phyloP scores from a whole-genome alignment of 2,113 vertebrate genomes.

The Malurus elegans region DNA sequence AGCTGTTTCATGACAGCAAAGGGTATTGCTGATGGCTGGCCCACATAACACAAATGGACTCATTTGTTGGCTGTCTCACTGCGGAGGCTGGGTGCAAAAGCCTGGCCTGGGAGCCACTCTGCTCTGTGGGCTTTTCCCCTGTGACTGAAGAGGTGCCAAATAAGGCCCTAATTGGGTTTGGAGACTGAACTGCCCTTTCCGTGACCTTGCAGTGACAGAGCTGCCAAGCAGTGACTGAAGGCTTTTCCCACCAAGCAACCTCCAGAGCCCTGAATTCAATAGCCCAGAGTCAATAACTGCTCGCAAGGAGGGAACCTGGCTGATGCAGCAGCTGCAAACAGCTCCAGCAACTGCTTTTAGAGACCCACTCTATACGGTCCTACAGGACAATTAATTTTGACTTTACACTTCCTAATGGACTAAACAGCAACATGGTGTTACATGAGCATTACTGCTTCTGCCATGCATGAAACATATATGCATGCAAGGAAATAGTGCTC shows the following conservation, averaged over 20 bases:
- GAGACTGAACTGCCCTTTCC: constrained; percentile 7
- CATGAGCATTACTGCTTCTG: not conserved
- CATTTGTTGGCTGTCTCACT: not conserved
- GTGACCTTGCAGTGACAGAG: not conserved
- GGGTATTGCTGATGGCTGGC: not conserved
- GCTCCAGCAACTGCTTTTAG: constrained; percentile 1
- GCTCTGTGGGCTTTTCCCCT: not conserved
- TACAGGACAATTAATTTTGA: constrained; percentile 28
- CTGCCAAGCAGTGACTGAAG: not conserved
- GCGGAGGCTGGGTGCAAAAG: not conserved
- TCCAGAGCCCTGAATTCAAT: constrained; percentile 47
- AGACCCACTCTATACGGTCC: not conserved
- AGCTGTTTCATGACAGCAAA: not conserved
- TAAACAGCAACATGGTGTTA: not conserved
- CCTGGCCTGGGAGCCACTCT: not conserved
- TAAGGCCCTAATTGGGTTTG: not conserved
- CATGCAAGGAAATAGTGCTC: not conserved
- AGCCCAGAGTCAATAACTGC: constrained; percentile 20
- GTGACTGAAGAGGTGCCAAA: not conserved
- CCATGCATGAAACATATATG: not conserved
- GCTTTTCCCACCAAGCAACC: constrained; percentile 13
- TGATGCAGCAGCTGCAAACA: not conserved
- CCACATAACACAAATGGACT: not conserved
- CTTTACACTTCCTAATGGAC: constrained; percentile 25
- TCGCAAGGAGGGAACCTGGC: not conserved